Evolutionary conservation across 2,888 invertebrate species (phyloP).

Genomic region (Ochropleura plecta): DNA sequence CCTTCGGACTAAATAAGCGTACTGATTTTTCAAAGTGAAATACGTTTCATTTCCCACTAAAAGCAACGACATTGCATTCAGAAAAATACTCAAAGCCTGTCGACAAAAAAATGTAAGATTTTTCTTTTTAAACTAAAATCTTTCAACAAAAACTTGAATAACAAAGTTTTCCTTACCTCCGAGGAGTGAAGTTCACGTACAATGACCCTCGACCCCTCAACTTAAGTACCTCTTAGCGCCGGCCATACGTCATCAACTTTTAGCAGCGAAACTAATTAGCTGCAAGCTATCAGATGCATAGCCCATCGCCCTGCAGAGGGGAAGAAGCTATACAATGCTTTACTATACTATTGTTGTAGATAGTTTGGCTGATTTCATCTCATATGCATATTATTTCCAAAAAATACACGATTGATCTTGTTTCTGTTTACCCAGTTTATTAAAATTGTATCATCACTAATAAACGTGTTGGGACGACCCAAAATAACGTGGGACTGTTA

Average conservation of each 20-base stretch:
- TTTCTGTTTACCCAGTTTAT: background rate
- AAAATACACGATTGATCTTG: background rate
- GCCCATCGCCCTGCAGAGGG: background rate
- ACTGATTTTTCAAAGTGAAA: too few species aligned
- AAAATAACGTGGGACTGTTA: background rate
- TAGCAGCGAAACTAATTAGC: constrained; percentile 50
- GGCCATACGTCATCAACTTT: constrained; percentile 37
- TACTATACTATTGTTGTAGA: background rate
- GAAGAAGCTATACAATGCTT: background rate
- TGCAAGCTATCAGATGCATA: constrained; percentile 36
- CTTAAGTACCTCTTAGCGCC: background rate
- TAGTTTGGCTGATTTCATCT: background rate
- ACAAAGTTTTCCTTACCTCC: constrained; percentile 26
- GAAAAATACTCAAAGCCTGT: background rate
- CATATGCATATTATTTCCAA: background rate
- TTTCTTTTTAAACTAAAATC: constrained; percentile 34
- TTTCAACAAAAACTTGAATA: constrained; percentile 25
- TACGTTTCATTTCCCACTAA: background rate
- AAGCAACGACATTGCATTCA: background rate
- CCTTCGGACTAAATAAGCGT: too few species aligned
- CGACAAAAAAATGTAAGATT: constrained; percentile 1
- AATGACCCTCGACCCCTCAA: constrained; percentile 13
- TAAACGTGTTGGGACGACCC: too few species aligned
- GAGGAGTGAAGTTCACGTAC: constrained; percentile 3
- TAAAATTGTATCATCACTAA: too few species aligned